Conservation (phyloP, 2,797 vertebrate species). For the Poeciliopsis gracilis region DNA sequence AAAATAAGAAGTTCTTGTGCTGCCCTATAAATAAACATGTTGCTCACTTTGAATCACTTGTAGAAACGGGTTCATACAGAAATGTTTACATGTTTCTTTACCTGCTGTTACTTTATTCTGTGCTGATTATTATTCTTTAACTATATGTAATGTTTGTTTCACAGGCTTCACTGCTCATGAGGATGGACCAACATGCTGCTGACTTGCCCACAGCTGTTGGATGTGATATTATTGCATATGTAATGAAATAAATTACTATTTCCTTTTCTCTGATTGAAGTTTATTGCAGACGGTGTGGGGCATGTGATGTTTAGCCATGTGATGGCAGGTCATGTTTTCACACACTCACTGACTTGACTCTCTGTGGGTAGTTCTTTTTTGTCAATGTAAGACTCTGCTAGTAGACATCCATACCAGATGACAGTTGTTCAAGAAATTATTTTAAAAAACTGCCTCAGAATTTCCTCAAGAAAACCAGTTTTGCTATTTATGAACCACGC, state of each 20-base stretch:
- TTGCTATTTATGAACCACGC: background rate
- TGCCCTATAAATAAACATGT: background rate
- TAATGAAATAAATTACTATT: constrained; percentile 44
- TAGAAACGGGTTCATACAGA: background rate
- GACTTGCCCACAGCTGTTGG: constrained; percentile 18
- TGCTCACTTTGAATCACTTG: background rate
- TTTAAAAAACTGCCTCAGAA: background rate
- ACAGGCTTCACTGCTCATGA: constrained; percentile 46
- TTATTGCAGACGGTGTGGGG: background rate
- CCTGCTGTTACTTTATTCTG: constrained; percentile 12
- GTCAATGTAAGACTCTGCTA: background rate
- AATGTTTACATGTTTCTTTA: background rate
- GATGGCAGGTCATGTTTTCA: constrained; percentile 1
- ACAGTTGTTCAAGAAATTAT: background rate
- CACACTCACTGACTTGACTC: background rate
- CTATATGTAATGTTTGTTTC: constrained; percentile 31
- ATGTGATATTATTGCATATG: constrained; percentile 22
- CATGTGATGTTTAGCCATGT: constrained; percentile 2
- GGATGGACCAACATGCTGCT: constrained; percentile 25
- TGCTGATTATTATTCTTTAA: constrained; percentile 39
- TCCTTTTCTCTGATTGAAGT: constrained; percentile 11
- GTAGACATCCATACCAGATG: background rate
- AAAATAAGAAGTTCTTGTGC: background rate
- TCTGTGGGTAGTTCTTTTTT: background rate
- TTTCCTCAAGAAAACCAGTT: background rate